Evolutionary conservation across 2,113 vertebrate genomes (phyloP).

Genomic region (Silurus asotus): DNA sequence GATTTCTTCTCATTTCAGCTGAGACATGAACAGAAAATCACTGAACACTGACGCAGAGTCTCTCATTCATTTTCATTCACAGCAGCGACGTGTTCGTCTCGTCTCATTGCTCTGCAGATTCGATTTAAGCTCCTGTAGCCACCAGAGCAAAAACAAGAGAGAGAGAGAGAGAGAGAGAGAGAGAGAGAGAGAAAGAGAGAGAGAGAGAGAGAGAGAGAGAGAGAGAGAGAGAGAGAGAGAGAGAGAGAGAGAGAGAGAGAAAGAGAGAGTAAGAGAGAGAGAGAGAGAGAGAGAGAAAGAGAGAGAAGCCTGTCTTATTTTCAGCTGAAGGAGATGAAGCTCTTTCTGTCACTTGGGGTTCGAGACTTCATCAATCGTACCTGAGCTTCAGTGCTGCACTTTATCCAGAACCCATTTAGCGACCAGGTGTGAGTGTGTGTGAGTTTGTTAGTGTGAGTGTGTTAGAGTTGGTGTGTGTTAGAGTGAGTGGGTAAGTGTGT

Average conservation of each 20-base stretch:
- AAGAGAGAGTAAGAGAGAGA: not conserved
- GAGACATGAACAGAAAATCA: not conserved
- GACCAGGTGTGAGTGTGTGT: not conserved
- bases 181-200: not conserved
- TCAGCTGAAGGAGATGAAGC: not conserved
- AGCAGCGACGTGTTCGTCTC: not conserved
- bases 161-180: no score
- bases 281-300: not conserved
- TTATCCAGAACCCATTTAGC: not conserved
- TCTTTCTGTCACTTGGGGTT: not conserved
- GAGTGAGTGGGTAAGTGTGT: not conserved
- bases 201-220: not conserved
- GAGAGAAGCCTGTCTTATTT: not conserved
- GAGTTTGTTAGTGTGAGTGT: not conserved
- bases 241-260: not conserved
- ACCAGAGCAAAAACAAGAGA: not conserved
- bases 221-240: not conserved
- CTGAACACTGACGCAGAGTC: not conserved
- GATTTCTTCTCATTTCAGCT: not conserved
- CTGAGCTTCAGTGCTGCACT: not conserved
- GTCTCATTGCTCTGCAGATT: slow-evolving; percentile 23
- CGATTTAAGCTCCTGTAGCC: not conserved
- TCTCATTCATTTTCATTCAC: slow-evolving; percentile 13
- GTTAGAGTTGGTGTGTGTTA: not conserved
- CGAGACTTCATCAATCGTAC: slow-evolving; percentile 5